Evolutionary conservation across 2,888 invertebrate species (phyloP).

Genomic region (Amiota mariae): DNA sequence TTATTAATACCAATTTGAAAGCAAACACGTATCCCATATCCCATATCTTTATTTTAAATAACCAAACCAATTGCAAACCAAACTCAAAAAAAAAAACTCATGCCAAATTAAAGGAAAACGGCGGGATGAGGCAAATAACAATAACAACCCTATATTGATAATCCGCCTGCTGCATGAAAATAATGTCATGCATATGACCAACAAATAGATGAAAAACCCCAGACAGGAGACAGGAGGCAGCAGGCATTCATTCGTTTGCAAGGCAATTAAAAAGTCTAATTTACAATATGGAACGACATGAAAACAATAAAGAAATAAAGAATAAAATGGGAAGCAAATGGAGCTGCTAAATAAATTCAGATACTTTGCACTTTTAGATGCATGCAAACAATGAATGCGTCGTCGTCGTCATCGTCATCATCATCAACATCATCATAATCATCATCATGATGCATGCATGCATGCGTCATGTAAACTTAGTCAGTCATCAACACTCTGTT

Average conservation of each 20-base stretch:
- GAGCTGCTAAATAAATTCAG: not conserved
- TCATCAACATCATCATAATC: not conserved
- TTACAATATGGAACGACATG: conserved; percentile 20
- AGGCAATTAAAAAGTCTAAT: conserved; percentile 24
- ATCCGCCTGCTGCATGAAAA: not conserved
- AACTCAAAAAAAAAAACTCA: not conserved
- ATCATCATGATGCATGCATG: not conserved
- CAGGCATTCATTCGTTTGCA: not conserved
- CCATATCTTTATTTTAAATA: too few relatives aligned
- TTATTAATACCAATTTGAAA: conserved; percentile 16
- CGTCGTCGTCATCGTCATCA: not conserved
- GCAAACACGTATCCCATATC: not conserved
- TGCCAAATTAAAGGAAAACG: not conserved
- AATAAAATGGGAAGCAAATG: not conserved
- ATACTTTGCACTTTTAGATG: conserved; percentile 2
- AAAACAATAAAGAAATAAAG: not conserved
- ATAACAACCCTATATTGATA: not conserved
- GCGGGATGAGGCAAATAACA: not conserved
- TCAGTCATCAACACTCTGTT: not conserved
- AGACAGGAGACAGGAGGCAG: not conserved
- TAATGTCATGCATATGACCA: conserved; percentile 17
- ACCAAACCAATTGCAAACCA: too few relatives aligned
- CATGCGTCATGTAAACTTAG: conserved; percentile 12
- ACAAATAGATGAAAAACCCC: not conserved
- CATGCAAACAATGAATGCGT: not conserved